Base-by-base conservation (phyloP, 2,888 invertebrate genomes). In the Carterocephalus palaemon region DNA sequence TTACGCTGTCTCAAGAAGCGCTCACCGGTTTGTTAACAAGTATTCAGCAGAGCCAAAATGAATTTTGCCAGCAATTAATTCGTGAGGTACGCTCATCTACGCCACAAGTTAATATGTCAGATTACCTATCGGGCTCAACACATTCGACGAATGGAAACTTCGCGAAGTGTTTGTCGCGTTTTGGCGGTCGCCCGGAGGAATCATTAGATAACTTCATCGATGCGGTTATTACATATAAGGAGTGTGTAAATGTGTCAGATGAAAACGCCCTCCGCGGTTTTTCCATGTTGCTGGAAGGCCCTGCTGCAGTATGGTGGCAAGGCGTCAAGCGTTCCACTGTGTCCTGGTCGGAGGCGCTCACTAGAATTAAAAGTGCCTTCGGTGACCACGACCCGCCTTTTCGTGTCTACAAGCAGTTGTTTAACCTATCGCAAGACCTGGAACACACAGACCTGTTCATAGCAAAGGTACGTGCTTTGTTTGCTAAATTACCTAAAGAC, bases 111-210 rank as follows among this genome's bases (percentile, higher is more conserved):
- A 22, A 8, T 22, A 22, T 8, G 2, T 22, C 22, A 2, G 22
- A 22, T 2, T 22, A 8, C 22, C 22, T n/a, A n/a, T n/a, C 22
- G 4, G 8, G 22, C n/a, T 22, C 22, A 22, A 8, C 22, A n/a
- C 22, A 3, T 22, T 22, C 8, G n/a, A 22, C 8, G 8, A 22
- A 8, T 8, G 8, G 22, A 22, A 22, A 22, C 8, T 22, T 22
- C 8, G 22, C 22, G 12, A 32, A 32, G 32, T 32, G 32, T 32
- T 10, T 9, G 19, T 10, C 32, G 32, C 32, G 32, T 1, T 32
- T 19, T 9, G 19, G 32, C 10, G 19, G 32, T 10, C 32, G 32
- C 19, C 19, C 32, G 17, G 8, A 22, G 4, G 22, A 22, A 22
- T 22, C 8, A 2, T 4, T 22, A 4, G 22, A 22, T 4, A 22